These are phyloP conservation scores for Mesopsocus fuscifrons DNA, from an alignment of 2,888 invertebrate genomes.

Conservation along the genomic window DNA sequence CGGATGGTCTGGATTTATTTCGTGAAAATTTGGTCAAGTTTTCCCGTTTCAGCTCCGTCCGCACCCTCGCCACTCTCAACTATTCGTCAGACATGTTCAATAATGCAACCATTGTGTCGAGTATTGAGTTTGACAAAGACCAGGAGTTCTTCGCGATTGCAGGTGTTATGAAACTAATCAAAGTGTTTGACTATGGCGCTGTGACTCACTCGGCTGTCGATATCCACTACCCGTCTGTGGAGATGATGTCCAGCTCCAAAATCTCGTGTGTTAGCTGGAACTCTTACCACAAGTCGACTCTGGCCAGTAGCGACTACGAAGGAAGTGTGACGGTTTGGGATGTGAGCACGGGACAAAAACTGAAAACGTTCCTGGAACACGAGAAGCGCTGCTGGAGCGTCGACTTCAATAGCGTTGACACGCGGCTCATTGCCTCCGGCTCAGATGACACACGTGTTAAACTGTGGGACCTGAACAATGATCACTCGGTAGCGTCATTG, in stretches of 20 bases:
- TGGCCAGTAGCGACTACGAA: constrained; percentile 88
- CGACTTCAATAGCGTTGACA: constrained; percentile 83
- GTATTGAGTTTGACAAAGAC: constrained; percentile 92
- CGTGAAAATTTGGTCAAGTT: constrained; percentile 72
- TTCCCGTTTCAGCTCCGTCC: constrained; percentile 55
- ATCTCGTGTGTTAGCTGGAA: constrained; percentile 93
- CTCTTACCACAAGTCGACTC: constrained; percentile 66
- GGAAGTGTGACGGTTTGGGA: constrained; percentile 90
- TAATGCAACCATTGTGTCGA: constrained; percentile 69
- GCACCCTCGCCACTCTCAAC: constrained; percentile 68
- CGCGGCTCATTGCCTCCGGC: constrained; percentile 74
- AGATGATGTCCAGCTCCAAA: constrained; percentile 83
- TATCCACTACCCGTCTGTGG: constrained; percentile 79
- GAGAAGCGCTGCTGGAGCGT: constrained; percentile 93
- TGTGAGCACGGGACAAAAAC: constrained; percentile 53
- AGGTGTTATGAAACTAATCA: constrained; percentile 85
- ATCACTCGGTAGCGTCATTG: constrained; percentile 68
- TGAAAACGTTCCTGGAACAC: constrained; percentile 68
- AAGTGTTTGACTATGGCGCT: constrained; percentile 75
- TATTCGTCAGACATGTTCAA: constrained; percentile 81
- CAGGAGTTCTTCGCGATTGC: constrained; percentile 91
- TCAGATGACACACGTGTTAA: constrained; percentile 87
- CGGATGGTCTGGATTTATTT: constrained; percentile 49
- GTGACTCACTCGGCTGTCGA: constrained; percentile 73
- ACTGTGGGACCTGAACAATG: constrained; percentile 75